phyloP scores from a whole-genome alignment of 23 tunicate species.

The Corella eumyota region DNA sequence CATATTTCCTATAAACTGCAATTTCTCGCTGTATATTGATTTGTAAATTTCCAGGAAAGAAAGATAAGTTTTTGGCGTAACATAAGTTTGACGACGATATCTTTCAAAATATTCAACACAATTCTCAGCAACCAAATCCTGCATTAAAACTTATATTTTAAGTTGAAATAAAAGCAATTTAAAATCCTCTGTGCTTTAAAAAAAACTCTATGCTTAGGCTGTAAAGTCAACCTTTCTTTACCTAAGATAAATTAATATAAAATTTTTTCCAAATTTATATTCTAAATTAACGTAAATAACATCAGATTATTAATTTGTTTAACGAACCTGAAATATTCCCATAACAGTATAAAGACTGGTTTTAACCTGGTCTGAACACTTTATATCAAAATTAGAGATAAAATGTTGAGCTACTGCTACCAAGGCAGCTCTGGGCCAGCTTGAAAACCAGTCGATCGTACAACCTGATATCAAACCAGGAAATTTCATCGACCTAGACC shows the following conservation, averaged over 20 bases:
- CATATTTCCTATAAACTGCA: slow-evolving; percentile 64
- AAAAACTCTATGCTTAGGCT: too few relatives aligned
- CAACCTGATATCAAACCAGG: slow-evolving; percentile 96
- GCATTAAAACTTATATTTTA: too few relatives aligned
- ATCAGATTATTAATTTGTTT: too few relatives aligned
- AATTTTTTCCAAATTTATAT: too few relatives aligned
- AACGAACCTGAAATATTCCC: slow-evolving; percentile 83
- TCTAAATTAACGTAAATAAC: too few relatives aligned
- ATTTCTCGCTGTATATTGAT: slow-evolving; percentile 56
- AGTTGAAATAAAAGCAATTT: not conserved
- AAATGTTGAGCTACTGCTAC: slow-evolving; percentile 91
- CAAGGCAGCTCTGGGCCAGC: slow-evolving; percentile 93
- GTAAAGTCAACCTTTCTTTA: not conserved
- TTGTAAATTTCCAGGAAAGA: slow-evolving; percentile 80
- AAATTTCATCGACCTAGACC: slow-evolving; percentile 89
- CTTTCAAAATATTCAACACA: slow-evolving; percentile 89
- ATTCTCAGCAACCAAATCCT: slow-evolving; percentile 89
- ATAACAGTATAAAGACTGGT: slow-evolving; percentile 60
- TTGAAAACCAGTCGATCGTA: slow-evolving; percentile 94
- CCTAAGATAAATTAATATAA: too few relatives aligned
- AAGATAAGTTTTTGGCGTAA: slow-evolving; percentile 87
- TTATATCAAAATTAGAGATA: slow-evolving; percentile 56
- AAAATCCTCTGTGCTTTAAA: not conserved
- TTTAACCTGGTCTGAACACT: slow-evolving; percentile 70
- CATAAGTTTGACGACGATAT: slow-evolving; percentile 76